These are phyloP conservation scores for Orestias chungarensis DNA, from an alignment of 2,797 vertebrate species.

Conservation along the genomic window DNA sequence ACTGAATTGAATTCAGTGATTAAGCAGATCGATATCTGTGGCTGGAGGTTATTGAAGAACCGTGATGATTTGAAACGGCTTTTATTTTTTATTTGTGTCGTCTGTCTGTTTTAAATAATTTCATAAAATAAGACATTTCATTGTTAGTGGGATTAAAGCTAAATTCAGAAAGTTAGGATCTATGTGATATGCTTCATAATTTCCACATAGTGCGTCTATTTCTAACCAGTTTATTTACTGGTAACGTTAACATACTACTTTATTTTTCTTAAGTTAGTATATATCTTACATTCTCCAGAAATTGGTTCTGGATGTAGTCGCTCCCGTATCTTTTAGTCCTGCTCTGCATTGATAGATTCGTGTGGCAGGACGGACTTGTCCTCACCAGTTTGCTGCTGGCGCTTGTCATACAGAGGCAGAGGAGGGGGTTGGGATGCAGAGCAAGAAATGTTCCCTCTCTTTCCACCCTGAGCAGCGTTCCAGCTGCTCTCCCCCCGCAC, in stretches of 20 bases:
- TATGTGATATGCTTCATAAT: no score
- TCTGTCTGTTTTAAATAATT: not conserved
- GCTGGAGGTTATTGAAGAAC: no score
- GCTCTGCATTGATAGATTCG: not conserved
- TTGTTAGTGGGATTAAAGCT: not conserved
- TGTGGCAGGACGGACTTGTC: not conserved
- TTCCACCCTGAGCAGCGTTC: not conserved
- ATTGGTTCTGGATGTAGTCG: not conserved
- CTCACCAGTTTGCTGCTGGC: not conserved
- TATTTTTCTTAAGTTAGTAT: not conserved
- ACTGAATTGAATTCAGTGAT: no score
- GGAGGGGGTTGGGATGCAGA: not conserved
- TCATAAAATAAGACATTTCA: not conserved
- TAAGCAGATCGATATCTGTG: no score
- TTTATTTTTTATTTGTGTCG: no score
- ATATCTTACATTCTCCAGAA: not conserved
- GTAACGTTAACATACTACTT: no score
- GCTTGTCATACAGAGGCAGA: not conserved
- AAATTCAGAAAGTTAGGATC: not conserved
- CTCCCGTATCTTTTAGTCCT: not conserved
- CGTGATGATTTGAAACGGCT: no score
- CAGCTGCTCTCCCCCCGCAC: not conserved
- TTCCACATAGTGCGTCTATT: no score
- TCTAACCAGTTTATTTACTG: no score
- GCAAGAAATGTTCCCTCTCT: not conserved